These are phyloP conservation scores for Parambassis ranga DNA, from an alignment of 2,797 vertebrate genomes.

Conservation along the genomic window DNA sequence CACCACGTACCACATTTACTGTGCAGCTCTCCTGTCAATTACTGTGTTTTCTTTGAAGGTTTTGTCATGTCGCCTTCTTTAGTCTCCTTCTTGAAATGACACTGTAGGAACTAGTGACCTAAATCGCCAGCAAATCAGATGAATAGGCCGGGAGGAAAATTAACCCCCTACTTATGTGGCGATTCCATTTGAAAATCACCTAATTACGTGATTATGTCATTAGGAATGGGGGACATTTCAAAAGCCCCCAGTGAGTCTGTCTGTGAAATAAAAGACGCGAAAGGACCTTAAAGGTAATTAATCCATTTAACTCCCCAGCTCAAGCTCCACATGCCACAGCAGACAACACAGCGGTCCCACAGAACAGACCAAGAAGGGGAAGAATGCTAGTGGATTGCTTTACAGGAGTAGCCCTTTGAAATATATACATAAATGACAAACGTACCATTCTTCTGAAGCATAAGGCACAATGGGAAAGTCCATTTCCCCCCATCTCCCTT, in stretches of 20 bases:
- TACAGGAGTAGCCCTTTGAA: conserved; percentile 88
- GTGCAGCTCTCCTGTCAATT: not conserved
- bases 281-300: conserved; percentile 91
- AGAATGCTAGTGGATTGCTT: conserved; percentile 85
- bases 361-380: conserved; percentile 70
- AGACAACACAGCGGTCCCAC: conserved; percentile 77
- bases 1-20: not conserved
- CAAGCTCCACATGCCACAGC: conserved; percentile 78
- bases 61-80: conserved; percentile 18
- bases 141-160: conserved; percentile 81
- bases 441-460: conserved; percentile 79
- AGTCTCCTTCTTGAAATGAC: conserved; percentile 22
- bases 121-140: conserved; percentile 77
- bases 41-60: conserved; percentile 2
- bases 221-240: conserved; percentile 83
- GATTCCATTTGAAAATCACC: conserved; percentile 86
- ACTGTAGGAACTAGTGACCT: conserved; percentile 70
- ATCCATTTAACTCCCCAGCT: conserved; percentile 89
- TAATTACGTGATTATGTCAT: conserved; percentile 98
- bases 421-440: conserved; percentile 87
- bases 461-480: conserved; percentile 66
- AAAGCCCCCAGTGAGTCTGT: conserved; percentile 83
- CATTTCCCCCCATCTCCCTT: conserved; percentile 43
- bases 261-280: conserved; percentile 88
- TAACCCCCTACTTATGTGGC: conserved; percentile 83